These are phyloP conservation scores for Cyrtodaria siliqua DNA, from an alignment of 2,888 invertebrate genomes.

Conservation along the genomic window DNA sequence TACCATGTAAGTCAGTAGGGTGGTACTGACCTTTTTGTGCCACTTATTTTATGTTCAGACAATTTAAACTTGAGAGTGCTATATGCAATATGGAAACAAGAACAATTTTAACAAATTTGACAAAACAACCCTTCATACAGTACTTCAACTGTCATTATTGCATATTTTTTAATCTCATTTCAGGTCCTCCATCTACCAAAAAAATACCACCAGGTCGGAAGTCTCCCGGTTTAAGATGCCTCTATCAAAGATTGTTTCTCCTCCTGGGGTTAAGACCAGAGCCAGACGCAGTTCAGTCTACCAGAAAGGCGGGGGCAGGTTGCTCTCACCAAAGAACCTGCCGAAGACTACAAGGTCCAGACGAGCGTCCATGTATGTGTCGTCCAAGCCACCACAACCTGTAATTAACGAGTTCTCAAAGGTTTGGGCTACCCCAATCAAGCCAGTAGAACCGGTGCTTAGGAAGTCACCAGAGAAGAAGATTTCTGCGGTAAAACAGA, in stretches of 20 bases:
- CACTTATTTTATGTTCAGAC: too few relatives aligned
- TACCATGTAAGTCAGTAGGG: too few relatives aligned
- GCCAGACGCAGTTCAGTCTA: slow-evolving; percentile 70
- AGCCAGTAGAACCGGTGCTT: background rate
- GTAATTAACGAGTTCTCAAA: slow-evolving; percentile 49
- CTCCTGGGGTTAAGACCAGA: slow-evolving; percentile 68
- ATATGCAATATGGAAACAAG: too few relatives aligned
- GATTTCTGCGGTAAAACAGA: slow-evolving; percentile 4
- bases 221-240: slow-evolving; percentile 54
- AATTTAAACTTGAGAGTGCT: too few relatives aligned
- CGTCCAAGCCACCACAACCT: slow-evolving; percentile 26
- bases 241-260: slow-evolving; percentile 48
- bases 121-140: too few relatives aligned
- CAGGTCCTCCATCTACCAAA: slow-evolving; percentile 67
- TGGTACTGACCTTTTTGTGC: too few relatives aligned
- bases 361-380: slow-evolving; percentile 54
- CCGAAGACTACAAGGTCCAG: slow-evolving; percentile 20
- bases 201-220: slow-evolving; percentile 27
- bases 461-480: background rate
- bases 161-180: too few relatives aligned
- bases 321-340: slow-evolving; percentile 32
- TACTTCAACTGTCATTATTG: too few relatives aligned
- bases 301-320: slow-evolving; percentile 51
- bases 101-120: too few relatives aligned
- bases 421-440: slow-evolving; percentile 55